A percentile compares a stretch with the other conserved stretches of the same genome.
These are phyloP conservation scores for Ivindomyrus marchei DNA, from an alignment of 2,113 vertebrate genomes.

Conservation along the genomic window DNA sequence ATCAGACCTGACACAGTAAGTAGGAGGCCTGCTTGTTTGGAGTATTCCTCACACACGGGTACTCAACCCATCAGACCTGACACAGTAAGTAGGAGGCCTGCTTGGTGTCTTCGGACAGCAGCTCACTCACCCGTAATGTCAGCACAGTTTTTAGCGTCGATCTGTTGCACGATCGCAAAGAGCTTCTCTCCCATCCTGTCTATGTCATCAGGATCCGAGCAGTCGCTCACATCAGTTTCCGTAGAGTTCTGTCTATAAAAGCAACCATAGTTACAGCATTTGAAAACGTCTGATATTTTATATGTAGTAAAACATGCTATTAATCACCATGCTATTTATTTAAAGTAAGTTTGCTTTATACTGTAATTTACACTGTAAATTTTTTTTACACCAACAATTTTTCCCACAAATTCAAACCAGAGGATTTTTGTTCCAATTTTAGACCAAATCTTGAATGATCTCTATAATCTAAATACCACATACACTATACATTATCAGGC, in stretches of 20 bases:
- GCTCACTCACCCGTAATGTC: slow-evolving; percentile 61
- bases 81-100: not conserved
- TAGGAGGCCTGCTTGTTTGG: not conserved
- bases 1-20: not conserved
- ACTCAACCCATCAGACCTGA: not conserved
- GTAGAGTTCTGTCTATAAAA: slow-evolving; percentile 40
- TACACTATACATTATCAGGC: not conserved
- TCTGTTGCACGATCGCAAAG: slow-evolving; percentile 54
- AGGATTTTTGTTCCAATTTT: not conserved
- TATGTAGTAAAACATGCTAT: not conserved
- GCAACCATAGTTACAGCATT: not conserved
- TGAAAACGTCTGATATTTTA: not conserved
- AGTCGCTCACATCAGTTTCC: slow-evolving; percentile 45
- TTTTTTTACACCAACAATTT: not conserved
- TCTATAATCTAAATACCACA: not conserved
- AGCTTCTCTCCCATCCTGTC: slow-evolving; percentile 62
- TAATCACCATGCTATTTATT: not conserved
- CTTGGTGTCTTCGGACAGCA: not conserved
- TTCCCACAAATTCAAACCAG: not conserved
- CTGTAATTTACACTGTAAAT: not conserved
- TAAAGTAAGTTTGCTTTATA: not conserved
- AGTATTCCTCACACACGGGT: not conserved
- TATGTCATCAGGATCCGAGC: slow-evolving; percentile 50
- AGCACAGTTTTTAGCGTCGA: slow-evolving; percentile 56
- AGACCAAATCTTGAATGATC: not conserved